phyloP scores from a whole-genome alignment of 2,888 invertebrate species.

The Trichopria drosophilae region DNA sequence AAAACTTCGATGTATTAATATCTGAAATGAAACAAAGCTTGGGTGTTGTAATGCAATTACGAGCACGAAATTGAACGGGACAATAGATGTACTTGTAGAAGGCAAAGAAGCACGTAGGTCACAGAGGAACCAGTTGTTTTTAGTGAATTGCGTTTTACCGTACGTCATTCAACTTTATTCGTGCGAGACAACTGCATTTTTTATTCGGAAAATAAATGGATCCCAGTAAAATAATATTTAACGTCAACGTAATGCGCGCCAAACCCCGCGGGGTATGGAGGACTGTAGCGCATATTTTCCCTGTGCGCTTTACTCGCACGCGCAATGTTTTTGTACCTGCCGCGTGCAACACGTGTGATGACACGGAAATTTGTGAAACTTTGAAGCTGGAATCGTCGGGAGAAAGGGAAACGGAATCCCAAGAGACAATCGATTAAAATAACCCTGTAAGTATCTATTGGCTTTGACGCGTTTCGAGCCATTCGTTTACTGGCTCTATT shows the following conservation, averaged over 20 bases:
- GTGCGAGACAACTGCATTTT: slow-evolving; percentile 39
- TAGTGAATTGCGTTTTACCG: slow-evolving; percentile 40
- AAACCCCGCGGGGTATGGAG: slow-evolving; percentile 38
- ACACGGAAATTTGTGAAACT: slow-evolving; percentile 31
- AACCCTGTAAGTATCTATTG: too few species aligned
- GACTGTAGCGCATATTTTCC: slow-evolving; percentile 43
- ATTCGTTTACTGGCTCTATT: too few species aligned
- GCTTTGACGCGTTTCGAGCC: too few species aligned
- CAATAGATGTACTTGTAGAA: slow-evolving; percentile 1
- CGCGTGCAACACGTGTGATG: slow-evolving; percentile 45
- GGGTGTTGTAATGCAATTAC: neutral
- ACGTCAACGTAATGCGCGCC: slow-evolving; percentile 48
- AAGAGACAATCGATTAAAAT: too few species aligned
- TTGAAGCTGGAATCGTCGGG: neutral
- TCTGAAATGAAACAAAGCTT: too few species aligned
- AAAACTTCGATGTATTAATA: too few species aligned
- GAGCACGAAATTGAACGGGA: neutral
- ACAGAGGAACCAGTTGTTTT: slow-evolving; percentile 29
- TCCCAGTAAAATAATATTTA: slow-evolving; percentile 52
- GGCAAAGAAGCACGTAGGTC: slow-evolving; percentile 33
- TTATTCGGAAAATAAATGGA: slow-evolving; percentile 50
- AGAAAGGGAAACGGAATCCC: slow-evolving; percentile 10
- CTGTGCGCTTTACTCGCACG: slow-evolving; percentile 40
- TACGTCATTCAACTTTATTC: slow-evolving; percentile 45
- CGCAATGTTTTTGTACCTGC: slow-evolving; percentile 44